A percentile compares a stretch with the other conserved stretches of the same genome.
Conservation (phyloP, 2,797 vertebrate genomes). For the Phalanger gymnotis region DNA sequence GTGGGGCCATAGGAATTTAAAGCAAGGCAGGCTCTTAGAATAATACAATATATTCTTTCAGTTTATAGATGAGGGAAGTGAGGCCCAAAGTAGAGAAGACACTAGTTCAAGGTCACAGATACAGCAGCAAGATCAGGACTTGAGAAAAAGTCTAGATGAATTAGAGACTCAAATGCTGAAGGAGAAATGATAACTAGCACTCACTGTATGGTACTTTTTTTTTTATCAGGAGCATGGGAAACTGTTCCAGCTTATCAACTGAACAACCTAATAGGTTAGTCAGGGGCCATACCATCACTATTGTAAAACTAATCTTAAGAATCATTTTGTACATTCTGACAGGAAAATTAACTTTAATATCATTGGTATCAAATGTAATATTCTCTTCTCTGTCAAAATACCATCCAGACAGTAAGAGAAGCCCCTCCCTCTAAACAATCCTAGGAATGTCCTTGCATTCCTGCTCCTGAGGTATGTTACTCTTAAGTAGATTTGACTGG, state of each 20-base stretch:
- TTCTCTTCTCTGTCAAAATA: neutral
- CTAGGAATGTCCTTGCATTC: too few relatives aligned
- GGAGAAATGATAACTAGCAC: neutral
- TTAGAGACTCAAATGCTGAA: neutral
- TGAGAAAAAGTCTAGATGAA: neutral
- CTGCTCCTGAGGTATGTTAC: too few relatives aligned
- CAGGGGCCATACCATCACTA: neutral
- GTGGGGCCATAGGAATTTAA: neutral
- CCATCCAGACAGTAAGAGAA: neutral
- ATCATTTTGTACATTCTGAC: neutral
- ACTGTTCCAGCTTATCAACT: neutral
- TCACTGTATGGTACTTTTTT: neutral
- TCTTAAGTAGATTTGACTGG: too few relatives aligned
- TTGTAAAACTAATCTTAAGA: neutral
- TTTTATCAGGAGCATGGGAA: neutral
- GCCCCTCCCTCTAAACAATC: too few relatives aligned
- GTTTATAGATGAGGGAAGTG: neutral
- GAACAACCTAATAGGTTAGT: too few relatives aligned
- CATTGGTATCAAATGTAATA: neutral
- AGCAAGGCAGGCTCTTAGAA: neutral
- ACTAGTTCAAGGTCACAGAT: neutral
- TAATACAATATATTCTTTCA: neutral
- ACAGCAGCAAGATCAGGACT: neutral
- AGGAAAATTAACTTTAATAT: neutral
- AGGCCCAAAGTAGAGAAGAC: neutral